phyloP scores from a whole-genome alignment of 2,113 vertebrate genomes.

The Pteronura brasiliensis region DNA sequence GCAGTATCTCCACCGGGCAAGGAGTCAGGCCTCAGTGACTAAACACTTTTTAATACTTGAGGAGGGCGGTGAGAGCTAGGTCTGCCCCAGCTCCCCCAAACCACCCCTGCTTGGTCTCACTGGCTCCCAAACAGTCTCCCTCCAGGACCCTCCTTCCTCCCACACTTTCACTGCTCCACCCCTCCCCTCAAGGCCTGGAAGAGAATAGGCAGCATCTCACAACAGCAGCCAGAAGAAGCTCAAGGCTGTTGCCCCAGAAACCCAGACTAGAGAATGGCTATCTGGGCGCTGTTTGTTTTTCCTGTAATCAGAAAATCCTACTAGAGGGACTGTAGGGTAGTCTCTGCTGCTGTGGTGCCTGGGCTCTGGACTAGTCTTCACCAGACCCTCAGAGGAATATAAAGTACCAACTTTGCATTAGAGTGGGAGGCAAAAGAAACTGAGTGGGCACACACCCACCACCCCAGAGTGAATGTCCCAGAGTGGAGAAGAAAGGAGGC shows the following conservation, averaged over 20 bases:
- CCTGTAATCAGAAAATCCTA: conserved; percentile 53
- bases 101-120: background rate
- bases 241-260: conserved; percentile 75
- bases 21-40: conserved; percentile 26
- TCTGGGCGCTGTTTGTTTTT: conserved; percentile 53
- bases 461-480: background rate
- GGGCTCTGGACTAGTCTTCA: background rate
- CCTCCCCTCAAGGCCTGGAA: conserved; percentile 29
- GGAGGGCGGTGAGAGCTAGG: background rate
- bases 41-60: background rate
- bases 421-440: conserved; percentile 1
- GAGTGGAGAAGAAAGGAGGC: background rate
- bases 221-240: conserved; percentile 62
- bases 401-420: conserved; percentile 18
- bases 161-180: background rate
- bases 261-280: conserved; percentile 53
- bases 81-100: background rate
- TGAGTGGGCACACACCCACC: background rate
- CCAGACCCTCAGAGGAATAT: background rate
- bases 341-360: background rate
- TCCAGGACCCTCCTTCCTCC: background rate
- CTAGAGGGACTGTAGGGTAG: background rate
- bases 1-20: background rate
- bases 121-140: background rate
- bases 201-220: conserved; percentile 59